These are phyloP conservation scores for Addax nasomaculatus DNA, from an alignment of 2,113 vertebrate genomes.

Conservation along the genomic window DNA sequence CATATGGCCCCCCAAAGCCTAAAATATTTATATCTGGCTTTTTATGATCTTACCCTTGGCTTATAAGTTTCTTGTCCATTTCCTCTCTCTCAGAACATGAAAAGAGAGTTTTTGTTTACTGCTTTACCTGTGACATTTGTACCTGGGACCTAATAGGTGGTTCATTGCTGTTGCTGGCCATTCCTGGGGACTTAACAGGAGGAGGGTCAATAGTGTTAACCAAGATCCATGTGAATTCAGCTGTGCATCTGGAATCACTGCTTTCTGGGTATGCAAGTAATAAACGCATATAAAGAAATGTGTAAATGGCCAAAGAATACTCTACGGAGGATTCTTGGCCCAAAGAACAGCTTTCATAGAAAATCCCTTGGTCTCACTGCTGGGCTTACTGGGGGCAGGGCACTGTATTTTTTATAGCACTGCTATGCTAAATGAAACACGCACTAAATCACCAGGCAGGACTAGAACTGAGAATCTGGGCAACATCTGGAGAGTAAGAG, in stretches of 20 bases:
- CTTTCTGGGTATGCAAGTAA: conserved; percentile 2
- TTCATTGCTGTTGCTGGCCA: neutral
- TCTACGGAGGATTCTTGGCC: conserved; percentile 37
- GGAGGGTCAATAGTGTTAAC: neutral
- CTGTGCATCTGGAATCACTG: conserved; percentile 27
- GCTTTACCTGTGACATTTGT: neutral
- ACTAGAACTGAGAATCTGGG: neutral
- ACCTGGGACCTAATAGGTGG: neutral
- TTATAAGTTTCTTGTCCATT: neutral
- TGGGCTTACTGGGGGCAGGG: conserved; percentile 27
- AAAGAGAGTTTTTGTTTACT: neutral
- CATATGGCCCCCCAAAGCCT: neutral
- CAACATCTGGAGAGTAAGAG: conserved; percentile 49
- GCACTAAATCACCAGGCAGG: conserved; percentile 21
- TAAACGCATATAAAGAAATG: conserved; percentile 23
- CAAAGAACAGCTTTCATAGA: conserved; percentile 69
- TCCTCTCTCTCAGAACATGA: neutral
- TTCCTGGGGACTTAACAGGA: neutral
- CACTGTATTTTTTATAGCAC: conserved; percentile 23
- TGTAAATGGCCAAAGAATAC: conserved; percentile 48
- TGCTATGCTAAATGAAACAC: neutral
- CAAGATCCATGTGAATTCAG: neutral
- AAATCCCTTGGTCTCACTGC: conserved; percentile 58
- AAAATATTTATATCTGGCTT: neutral
- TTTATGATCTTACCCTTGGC: neutral